Evolutionary conservation across 2,888 invertebrate species (phyloP), one percentile per base, ranked within the genome.

Genomic region (Melinopterus prodromus): DNA sequence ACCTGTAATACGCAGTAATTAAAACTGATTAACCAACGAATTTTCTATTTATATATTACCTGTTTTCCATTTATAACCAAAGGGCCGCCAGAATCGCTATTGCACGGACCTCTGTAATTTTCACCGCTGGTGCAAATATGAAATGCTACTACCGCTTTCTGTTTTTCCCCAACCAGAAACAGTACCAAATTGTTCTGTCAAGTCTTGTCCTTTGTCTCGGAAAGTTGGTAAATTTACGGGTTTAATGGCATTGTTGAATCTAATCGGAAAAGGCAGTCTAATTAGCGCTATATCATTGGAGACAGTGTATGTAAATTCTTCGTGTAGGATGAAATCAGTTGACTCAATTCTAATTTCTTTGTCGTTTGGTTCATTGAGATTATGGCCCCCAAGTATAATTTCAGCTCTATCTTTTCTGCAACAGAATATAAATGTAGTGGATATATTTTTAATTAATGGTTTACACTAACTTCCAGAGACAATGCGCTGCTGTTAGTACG

Each of bases 401-500:
- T 77, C 77, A 6, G 70, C 37, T 74, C 74, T 74, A 36, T 26
- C 74, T 74, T 74, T 35, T 74, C 74, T 74, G 12, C 53, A 53
- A 53, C 53, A 4, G 9, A 53, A 53, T 9, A 4, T 53, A 53
- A 53, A 53, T 53, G 26, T 26, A 26, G 26, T 26, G 26, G 26
- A 53, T 53, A 2, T 53, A 53, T 53, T 53, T 53, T 53, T 53
- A 53, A 53, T 53, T 53, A 53, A 26, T 26, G 26, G 26, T 3
- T 71, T 71, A 16, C 9, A 74, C 74, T 74, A 37, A 78, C 78
- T 53, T 16, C 6, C 38, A 15, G 4, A 37, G 36, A 35, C 79
- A 79, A 79, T 79, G 79, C 16, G 77, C 79, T 16, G 79, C 79
- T n/a, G 79, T 79, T 53, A 79, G 37, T 9, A 79, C 79, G 26